phyloP scores from a whole-genome alignment of 2,888 invertebrate genomes.

The Cryptocheilus praepositus region DNA sequence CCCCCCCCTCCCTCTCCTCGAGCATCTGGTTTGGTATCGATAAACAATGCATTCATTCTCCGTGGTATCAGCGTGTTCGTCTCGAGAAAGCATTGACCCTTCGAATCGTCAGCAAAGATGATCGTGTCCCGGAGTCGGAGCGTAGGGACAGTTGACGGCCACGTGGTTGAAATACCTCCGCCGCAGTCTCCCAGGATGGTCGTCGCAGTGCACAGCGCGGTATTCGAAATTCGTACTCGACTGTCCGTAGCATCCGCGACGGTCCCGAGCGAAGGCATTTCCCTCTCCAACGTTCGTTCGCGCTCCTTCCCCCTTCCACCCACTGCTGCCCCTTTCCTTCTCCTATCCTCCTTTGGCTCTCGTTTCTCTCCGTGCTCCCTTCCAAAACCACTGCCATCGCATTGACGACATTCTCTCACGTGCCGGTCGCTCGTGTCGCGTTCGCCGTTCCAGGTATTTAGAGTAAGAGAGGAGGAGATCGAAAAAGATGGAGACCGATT shows the following conservation, averaged over 20 bases:
- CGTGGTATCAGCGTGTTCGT: no score
- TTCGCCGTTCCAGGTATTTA: constrained; percentile 64
- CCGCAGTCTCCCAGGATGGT: constrained; percentile 14
- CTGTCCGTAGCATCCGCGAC: constrained; percentile 1
- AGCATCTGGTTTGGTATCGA: no score
- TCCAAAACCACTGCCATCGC: constrained; percentile 51
- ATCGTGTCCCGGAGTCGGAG: constrained; percentile 37
- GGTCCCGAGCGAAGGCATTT: constrained; percentile 49
- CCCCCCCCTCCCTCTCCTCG: no score
- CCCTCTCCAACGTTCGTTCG: constrained; percentile 40
- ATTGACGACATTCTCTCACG: constrained; percentile 73
- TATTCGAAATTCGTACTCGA: constrained; percentile 37
- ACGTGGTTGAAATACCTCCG: constrained; percentile 63
- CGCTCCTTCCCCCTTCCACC: constrained; percentile 28
- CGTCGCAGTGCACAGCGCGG: constrained; percentile 24
- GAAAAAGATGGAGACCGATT: constrained; percentile 35
- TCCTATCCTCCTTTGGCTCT: constrained; percentile 20
- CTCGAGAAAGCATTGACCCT: constrained; percentile 26
- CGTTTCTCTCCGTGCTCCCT: constrained; percentile 38
- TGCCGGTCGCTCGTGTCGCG: constrained; percentile 66
- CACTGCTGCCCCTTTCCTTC: constrained; percentile 8
- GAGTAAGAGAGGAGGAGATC: constrained; percentile 41
- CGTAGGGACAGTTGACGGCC: constrained; percentile 46
- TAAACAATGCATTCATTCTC: no score
- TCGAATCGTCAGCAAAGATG: constrained; percentile 23